phyloP scores from a whole-genome alignment of 2,888 invertebrate genomes.

The Eurytoma californica region DNA sequence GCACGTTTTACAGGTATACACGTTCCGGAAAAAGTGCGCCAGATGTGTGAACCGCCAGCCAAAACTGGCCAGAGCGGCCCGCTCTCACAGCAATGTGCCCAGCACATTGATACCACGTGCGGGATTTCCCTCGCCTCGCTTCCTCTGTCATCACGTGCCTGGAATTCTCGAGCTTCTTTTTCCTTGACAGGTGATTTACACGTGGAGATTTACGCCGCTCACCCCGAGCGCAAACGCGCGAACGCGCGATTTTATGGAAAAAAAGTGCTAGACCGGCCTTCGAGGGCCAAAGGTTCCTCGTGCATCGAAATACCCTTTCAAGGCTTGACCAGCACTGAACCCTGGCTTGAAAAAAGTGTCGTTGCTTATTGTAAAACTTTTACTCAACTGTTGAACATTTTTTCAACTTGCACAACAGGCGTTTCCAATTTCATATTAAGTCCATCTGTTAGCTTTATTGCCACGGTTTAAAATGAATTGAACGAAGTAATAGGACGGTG shows the following conservation, averaged over 20 bases:
- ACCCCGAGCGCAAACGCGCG: constrained; percentile 11
- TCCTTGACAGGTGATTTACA: constrained; percentile 70
- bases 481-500: not conserved
- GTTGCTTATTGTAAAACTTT: too few species aligned
- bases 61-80: not conserved
- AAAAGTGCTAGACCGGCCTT: not conserved
- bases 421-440: not conserved
- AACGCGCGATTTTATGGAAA: constrained; percentile 29
- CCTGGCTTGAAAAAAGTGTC: too few species aligned
- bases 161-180: constrained; percentile 58
- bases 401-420: too few species aligned
- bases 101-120: constrained; percentile 52
- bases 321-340: not conserved
- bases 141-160: constrained; percentile 50
- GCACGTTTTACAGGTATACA: constrained; percentile 24
- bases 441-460: not conserved
- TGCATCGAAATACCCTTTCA: constrained; percentile 19
- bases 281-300: not conserved
- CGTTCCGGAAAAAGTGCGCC: constrained; percentile 8
- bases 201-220: constrained; percentile 64
- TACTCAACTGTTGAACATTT: too few species aligned
- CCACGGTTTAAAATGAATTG: constrained; percentile 1
- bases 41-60: constrained; percentile 20
- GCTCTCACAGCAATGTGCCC: not conserved
- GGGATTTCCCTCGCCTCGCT: constrained; percentile 2